Evolutionary conservation across 35 echinoderm and acorn worm species (phyloP), one percentile per base, ranked within the genome.

Genomic region (Eucidaris tribuloides): DNA sequence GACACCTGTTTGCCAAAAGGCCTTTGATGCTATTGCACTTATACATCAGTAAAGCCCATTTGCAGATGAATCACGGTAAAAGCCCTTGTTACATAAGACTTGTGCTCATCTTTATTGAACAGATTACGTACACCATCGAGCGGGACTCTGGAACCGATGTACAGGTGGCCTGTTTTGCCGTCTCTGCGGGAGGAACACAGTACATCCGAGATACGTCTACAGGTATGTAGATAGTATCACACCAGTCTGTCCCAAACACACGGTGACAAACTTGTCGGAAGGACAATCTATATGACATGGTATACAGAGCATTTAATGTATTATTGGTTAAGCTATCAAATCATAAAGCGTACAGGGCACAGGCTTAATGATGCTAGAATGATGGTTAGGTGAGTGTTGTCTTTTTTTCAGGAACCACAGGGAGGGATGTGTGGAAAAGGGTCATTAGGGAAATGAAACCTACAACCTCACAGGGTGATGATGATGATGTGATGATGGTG

Each of bases 101-200:
- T 42, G 30, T 40, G 42, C 15, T 14, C 62, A 63, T 13, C 62
- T 62, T 40, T 55, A 57, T 54, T 79, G 18, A 9, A 7, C 79
- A 93, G 91, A 84, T 93, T 79, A 7, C 41, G 24, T 93, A 93
- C 33, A 49, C n/a, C 55, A 93, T 93, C 45, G 11, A 15, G 44
- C 45, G 72, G 20, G n/a, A n/a, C n/a, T 29, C 20, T 23, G 91
- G 91, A 32, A 43, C 52, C 36, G 25, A 79, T 19, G 85, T 83
- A 14, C 79, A 64, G 25, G 91, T 93, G 2, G 45, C 55, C 7
- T 93, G 91, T 39, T 82, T 17, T 39, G 91, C 79, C 40, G 79
- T 78, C 43, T 93, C 91, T 38, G 65, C 74, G 9, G 45, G 58
- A 40, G 91, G 80, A 24, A 83, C 41, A 11, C 91, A 93, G 71